phyloP scores from a whole-genome alignment of 2,113 vertebrate genomes.

The Lasiurus borealis region DNA sequence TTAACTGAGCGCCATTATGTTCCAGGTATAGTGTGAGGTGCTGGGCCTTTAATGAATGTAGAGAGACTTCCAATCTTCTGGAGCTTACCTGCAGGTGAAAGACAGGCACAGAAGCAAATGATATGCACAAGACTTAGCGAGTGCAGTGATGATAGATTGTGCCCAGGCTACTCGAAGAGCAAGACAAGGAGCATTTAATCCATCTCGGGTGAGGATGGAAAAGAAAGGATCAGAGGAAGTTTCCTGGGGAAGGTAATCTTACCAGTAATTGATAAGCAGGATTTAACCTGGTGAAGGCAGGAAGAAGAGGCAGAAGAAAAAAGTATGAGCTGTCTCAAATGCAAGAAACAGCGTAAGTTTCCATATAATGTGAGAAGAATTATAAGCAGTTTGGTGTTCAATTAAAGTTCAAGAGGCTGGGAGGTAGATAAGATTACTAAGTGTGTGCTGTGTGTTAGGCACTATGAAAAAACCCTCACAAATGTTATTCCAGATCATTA shows the following conservation, averaged over 20 bases:
- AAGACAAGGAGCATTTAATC: background rate
- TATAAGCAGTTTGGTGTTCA: conserved; percentile 38
- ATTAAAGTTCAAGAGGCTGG: conserved; percentile 52
- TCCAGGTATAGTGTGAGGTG: background rate
- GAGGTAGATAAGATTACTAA: background rate
- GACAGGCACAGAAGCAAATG: background rate
- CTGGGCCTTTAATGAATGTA: background rate
- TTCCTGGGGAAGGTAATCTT: background rate
- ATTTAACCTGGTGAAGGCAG: background rate
- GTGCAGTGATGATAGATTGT: background rate
- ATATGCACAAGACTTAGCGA: background rate
- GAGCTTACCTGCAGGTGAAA: background rate
- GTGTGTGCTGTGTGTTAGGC: background rate
- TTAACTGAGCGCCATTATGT: background rate
- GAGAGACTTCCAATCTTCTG: background rate
- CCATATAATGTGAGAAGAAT: conserved; percentile 38
- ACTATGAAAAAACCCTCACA: background rate
- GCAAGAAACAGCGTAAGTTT: background rate
- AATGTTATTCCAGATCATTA: background rate
- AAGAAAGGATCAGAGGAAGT: background rate
- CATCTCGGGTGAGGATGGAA: background rate
- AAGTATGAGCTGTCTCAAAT: conserved; percentile 3
- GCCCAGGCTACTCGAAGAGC: background rate
- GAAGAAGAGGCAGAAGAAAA: background rate
- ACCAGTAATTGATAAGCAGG: background rate